phyloP scores from a whole-genome alignment of 1,140 invertebrate genomes.

The Rhopalosiphum maidis region DNA sequence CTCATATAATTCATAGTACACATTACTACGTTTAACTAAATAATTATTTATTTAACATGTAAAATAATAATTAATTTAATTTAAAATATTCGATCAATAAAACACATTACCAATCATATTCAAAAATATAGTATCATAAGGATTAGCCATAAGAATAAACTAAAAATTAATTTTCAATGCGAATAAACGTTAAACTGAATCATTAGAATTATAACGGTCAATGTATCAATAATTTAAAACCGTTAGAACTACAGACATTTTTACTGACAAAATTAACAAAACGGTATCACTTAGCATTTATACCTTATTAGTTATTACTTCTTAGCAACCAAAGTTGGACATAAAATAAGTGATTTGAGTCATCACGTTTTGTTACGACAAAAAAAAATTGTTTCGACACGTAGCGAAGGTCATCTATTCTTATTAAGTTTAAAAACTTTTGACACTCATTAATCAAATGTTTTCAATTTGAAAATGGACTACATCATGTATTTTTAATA shows the following conservation, averaged over 20 bases:
- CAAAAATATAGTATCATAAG: not conserved
- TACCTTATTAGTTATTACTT: not conserved
- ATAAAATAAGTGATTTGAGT: constrained; percentile 28
- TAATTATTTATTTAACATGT: not conserved
- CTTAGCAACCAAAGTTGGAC: not conserved
- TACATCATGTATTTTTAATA: not conserved
- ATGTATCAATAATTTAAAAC: not conserved
- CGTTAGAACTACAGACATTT: not conserved
- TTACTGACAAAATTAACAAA: not conserved
- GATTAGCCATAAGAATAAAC: not conserved
- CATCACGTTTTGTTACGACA: constrained; percentile 30
- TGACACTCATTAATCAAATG: constrained; percentile 49
- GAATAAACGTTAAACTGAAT: not conserved
- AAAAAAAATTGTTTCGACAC: constrained; percentile 27
- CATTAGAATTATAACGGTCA: not conserved
- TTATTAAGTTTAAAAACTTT: constrained; percentile 40
- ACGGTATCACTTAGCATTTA: not conserved
- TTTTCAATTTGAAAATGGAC: constrained; percentile 27
- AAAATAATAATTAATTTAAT: not conserved
- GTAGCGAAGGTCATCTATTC: constrained; percentile 42
- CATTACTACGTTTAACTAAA: too few species aligned
- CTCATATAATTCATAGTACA: too few species aligned
- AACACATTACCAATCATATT: not conserved
- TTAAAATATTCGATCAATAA: not conserved
- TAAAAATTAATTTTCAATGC: not conserved